Percentiles rank a stretch among this genome's conserved stretches.
These are phyloP conservation scores for Regulus satrapa DNA, from an alignment of 2,113 vertebrate genomes.

Conservation along the genomic window DNA sequence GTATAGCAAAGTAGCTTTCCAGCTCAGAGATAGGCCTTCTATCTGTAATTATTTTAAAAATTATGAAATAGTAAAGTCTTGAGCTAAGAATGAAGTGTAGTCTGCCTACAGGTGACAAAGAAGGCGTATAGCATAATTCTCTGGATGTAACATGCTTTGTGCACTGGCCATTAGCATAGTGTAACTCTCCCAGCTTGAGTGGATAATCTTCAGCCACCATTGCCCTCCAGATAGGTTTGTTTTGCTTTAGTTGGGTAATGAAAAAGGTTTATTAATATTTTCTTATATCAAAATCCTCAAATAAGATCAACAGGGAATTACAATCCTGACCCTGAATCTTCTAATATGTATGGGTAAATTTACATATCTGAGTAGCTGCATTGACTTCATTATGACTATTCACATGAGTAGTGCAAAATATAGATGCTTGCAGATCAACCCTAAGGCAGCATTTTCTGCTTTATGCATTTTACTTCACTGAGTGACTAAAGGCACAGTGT, in stretches of 20 bases:
- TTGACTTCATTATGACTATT: background rate
- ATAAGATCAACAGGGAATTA: background rate
- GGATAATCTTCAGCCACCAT: rapidly evolving
- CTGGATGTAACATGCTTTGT: background rate
- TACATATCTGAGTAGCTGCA: background rate
- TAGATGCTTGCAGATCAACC: background rate
- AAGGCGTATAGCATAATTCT: rapidly evolving
- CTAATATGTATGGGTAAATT: background rate
- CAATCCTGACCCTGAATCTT: background rate
- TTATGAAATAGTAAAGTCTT: background rate
- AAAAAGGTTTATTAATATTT: background rate
- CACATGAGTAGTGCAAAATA: background rate
- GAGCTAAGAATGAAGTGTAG: background rate
- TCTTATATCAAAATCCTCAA: background rate
- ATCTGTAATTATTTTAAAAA: background rate
- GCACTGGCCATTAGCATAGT: background rate
- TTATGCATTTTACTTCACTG: background rate
- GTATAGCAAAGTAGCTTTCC: background rate
- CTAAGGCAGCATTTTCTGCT: background rate
- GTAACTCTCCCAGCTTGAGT: background rate
- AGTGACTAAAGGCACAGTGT: background rate
- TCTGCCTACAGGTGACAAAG: background rate
- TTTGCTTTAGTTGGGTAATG: background rate
- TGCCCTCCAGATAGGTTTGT: background rate
- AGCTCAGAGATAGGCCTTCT: too few species aligned